Conservation (phyloP, 2,888 invertebrate genomes). For the Amiota mariae region DNA sequence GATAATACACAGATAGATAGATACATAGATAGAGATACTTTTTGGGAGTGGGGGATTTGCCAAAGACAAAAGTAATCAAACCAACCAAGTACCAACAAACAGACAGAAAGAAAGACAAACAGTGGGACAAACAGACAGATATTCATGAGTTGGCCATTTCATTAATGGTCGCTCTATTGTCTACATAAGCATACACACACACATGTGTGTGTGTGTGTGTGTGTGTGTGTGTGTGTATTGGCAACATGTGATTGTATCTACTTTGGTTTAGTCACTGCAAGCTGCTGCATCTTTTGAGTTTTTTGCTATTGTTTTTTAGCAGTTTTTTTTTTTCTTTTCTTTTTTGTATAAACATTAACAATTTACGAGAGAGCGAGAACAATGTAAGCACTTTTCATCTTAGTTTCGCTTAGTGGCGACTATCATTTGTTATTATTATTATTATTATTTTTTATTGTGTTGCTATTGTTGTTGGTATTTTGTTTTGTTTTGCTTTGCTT, state of each 20-base stretch:
- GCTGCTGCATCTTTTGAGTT: neutral
- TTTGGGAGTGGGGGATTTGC: neutral
- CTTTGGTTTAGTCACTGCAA: neutral
- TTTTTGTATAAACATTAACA: neutral
- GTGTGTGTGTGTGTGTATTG: neutral
- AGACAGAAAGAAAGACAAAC: too few relatives aligned
- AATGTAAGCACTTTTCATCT: neutral
- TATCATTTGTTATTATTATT: constrained; percentile 12
- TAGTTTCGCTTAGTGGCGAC: too few relatives aligned
- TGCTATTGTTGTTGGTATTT: neutral
- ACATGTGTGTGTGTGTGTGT: neutral
- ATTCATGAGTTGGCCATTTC: constrained; percentile 28
- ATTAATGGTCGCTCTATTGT: constrained; percentile 21
- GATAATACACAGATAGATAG: constrained; percentile 2
- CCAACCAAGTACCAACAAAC: neutral
- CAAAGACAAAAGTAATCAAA: neutral
- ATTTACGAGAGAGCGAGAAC: constrained; percentile 3
- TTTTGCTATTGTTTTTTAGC: neutral
- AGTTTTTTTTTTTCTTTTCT: neutral
- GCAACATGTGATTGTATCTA: neutral
- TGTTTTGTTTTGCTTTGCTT: neutral
- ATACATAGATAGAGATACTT: too few relatives aligned
- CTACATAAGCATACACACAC: neutral
- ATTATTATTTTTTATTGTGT: too few relatives aligned
- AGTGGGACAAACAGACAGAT: neutral